Conservation (phyloP, 2,113 vertebrate species). For the Argyrosomus japonicus region DNA sequence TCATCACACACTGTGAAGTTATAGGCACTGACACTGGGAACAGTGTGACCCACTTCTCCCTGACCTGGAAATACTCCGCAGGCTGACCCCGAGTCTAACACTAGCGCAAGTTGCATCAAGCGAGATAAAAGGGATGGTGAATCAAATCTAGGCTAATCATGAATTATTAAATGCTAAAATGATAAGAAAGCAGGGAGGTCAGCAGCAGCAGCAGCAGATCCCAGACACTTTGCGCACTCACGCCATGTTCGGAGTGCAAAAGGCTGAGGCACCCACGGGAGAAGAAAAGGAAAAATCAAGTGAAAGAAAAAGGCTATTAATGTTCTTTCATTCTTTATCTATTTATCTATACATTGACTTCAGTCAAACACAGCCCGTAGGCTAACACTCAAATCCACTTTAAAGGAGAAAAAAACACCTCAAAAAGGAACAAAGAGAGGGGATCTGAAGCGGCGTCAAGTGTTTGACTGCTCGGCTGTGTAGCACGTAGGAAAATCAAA, state of each 20-base stretch:
- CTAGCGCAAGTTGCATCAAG: constrained; percentile 51
- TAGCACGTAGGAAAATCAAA: constrained; percentile 37
- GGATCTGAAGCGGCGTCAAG: constrained; percentile 22
- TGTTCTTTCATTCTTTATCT: constrained; percentile 8
- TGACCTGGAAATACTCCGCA: constrained; percentile 81
- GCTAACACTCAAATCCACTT: constrained; percentile 7
- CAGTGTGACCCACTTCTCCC: constrained; percentile 83
- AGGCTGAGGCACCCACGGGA: constrained; percentile 7
- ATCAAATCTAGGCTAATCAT: constrained; percentile 64
- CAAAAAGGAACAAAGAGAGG: constrained; percentile 31
- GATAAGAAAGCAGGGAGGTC: constrained; percentile 51
- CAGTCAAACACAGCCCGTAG: constrained; percentile 2
- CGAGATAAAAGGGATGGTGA: not conserved
- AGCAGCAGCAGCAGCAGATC: constrained; percentile 31
- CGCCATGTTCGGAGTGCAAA: constrained; percentile 22
- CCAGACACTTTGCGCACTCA: constrained; percentile 32
- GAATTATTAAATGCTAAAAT: constrained; percentile 72
- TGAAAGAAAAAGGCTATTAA: constrained; percentile 10
- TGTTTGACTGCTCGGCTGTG: constrained; percentile 9
- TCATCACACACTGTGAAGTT: constrained; percentile 74
- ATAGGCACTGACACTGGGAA: constrained; percentile 81
- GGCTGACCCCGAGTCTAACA: constrained; percentile 71
- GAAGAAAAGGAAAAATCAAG: constrained; percentile 12
- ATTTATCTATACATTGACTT: constrained; percentile 9
- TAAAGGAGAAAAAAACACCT: not conserved